phyloP scores from a whole-genome alignment of 2,797 vertebrate genomes.

The Sciurus carolinensis region DNA sequence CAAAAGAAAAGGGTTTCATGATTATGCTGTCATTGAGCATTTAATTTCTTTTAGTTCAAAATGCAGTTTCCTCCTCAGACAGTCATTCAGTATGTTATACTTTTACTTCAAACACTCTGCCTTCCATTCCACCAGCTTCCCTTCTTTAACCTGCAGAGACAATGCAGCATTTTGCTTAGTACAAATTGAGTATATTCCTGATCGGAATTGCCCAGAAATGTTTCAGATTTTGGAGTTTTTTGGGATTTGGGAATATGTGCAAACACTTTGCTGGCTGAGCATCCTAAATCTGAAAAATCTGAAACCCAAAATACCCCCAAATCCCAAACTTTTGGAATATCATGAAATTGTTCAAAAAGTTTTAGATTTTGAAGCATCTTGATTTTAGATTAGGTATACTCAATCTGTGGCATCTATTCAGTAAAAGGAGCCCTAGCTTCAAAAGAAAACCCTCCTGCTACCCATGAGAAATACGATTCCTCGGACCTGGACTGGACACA shows the following conservation, averaged over 20 bases:
- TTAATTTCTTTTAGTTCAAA: conserved; percentile 50
- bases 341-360: background rate
- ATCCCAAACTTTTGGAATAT: background rate
- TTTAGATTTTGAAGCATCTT: background rate
- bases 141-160: conserved; percentile 35
- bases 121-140: conserved; percentile 60
- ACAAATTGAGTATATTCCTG: background rate
- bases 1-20: conserved; percentile 36
- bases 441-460: background rate
- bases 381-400: background rate
- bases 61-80: background rate
- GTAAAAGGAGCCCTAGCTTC: background rate
- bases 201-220: background rate
- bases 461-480: background rate
- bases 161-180: background rate
- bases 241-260: background rate
- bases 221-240: background rate
- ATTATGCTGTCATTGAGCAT: background rate
- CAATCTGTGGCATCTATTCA: background rate
- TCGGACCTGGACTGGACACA: background rate
- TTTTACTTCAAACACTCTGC: conserved; percentile 68
- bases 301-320: background rate
- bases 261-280: background rate
- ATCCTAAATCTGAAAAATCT: background rate
- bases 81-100: background rate